These are phyloP conservation scores for Promerops cafer DNA, from an alignment of 2,113 vertebrate species.

Conservation along the genomic window DNA sequence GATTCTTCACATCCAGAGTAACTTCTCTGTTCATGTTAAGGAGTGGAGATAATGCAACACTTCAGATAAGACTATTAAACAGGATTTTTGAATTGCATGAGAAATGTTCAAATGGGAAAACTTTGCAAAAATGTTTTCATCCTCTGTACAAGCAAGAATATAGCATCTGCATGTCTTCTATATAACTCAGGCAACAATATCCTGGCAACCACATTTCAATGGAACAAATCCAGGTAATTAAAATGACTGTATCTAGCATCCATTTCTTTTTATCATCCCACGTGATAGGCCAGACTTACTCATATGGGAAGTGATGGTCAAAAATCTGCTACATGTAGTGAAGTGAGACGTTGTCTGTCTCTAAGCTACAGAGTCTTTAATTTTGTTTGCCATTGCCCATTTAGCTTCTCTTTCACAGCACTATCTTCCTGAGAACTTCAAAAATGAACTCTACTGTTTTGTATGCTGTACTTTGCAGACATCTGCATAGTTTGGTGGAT, in stretches of 20 bases:
- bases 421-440: not conserved
- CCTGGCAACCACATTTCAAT: slow-evolving; percentile 79
- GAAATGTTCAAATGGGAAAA: not conserved
- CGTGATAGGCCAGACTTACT: not conserved
- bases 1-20: not conserved
- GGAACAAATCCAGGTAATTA: slow-evolving; percentile 67
- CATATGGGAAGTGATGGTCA: not conserved
- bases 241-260: slow-evolving; percentile 51
- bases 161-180: slow-evolving; percentile 49
- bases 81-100: not conserved
- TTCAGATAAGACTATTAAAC: slow-evolving; percentile 38
- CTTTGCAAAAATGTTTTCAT: slow-evolving; percentile 39
- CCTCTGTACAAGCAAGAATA: slow-evolving; percentile 45
- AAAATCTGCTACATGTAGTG: not conserved
- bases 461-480: not conserved
- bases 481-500: not conserved
- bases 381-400: not conserved
- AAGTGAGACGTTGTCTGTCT: not conserved
- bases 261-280: slow-evolving; percentile 56
- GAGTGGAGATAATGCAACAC: slow-evolving; percentile 28
- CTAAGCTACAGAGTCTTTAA: not conserved
- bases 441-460: not conserved
- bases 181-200: slow-evolving; percentile 78
- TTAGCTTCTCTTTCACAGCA: not conserved
- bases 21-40: not conserved